Evolutionary conservation across 2,888 invertebrate species (phyloP), one percentile per base, ranked within the genome.

Genomic region (Eumacrocentrus americanus): DNA sequence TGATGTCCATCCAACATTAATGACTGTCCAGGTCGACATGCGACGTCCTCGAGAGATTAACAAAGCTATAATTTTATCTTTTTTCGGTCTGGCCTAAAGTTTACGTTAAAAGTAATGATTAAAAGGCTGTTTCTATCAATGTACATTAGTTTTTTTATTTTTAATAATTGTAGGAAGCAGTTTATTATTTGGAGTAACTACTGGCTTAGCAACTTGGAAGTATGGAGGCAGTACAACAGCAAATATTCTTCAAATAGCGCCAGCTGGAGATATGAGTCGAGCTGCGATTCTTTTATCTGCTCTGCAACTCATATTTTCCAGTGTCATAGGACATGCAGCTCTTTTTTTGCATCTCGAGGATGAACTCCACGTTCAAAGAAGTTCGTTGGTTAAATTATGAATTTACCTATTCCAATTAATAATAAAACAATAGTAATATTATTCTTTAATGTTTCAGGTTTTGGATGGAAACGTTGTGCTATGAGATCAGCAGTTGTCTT

Each of bases 21-120:
- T 95, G 66, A 95, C 95, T 0, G 89, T 96, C 51, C 95, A 95
- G 82, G 91, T 94, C 64, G 95, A 96, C 78, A 96, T 96, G 95
- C 86, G 86, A 64, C 86, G 91, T 64, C 91, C 91, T 65, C 81
- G 84, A 1, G 87, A 90, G 70, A 88, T 95, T 65, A 86, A 88
- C 67, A 83, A 84, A 70, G 91, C 93, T 0, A 87, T 94, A 0
- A 70, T 90, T 1, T 82, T 86, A 7, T 91, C 90, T 7, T 93
- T 92, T 77, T 70, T 84, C 29, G 83, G 90, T 90, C 79, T 80
- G 82, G 55, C 42, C 3, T n/a, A 42, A 18, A 42, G 9, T 11
- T 18, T 11, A 16, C n/a, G 2, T 11, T 2, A 40, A 48, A 16
- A 14, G 34, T 3, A 34, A 14, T 35, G 12, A 35, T 22, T 25